Evolutionary conservation across 2,888 invertebrate genomes (phyloP).

Genomic region (Zeuzera pyrina): DNA sequence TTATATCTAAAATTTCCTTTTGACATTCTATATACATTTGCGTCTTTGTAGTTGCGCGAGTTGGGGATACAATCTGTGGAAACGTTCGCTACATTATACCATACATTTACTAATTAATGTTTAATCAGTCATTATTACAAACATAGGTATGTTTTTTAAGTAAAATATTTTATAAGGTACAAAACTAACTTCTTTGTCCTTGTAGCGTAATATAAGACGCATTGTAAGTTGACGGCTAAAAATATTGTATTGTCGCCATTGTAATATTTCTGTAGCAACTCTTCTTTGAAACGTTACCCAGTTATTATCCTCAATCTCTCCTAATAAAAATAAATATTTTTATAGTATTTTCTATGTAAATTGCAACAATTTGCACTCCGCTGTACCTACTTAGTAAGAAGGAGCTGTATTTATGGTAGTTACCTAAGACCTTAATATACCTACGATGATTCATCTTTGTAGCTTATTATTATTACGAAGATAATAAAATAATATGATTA

Average conservation of each 20-base stretch:
- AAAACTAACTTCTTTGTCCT: constrained; percentile 38
- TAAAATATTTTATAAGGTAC: background rate
- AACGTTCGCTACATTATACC: too few relatives aligned
- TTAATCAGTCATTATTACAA: background rate
- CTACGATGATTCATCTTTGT: too few relatives aligned
- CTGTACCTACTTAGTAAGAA: too few relatives aligned
- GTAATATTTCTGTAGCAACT: constrained; percentile 42
- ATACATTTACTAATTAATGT: too few relatives aligned
- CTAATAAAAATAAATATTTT: background rate
- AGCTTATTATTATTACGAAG: too few relatives aligned
- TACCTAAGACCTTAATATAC: too few relatives aligned
- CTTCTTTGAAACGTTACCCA: constrained; percentile 42
- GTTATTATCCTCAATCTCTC: constrained; percentile 18
- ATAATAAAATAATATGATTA: too few relatives aligned
- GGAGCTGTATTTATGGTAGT: too few relatives aligned
- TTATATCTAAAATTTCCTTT: constrained; percentile 45
- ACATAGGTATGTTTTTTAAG: background rate
- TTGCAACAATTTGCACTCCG: too few relatives aligned
- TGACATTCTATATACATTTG: constrained; percentile 38
- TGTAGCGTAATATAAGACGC: constrained; percentile 41
- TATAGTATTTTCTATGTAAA: too few relatives aligned
- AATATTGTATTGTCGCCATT: constrained; percentile 57
- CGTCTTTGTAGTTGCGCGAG: constrained; percentile 37
- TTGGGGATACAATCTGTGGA: constrained; percentile 43
- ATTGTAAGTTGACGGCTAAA: constrained; percentile 46